phyloP scores from a whole-genome alignment of 2,113 vertebrate species.

The Anoura caudifer region DNA sequence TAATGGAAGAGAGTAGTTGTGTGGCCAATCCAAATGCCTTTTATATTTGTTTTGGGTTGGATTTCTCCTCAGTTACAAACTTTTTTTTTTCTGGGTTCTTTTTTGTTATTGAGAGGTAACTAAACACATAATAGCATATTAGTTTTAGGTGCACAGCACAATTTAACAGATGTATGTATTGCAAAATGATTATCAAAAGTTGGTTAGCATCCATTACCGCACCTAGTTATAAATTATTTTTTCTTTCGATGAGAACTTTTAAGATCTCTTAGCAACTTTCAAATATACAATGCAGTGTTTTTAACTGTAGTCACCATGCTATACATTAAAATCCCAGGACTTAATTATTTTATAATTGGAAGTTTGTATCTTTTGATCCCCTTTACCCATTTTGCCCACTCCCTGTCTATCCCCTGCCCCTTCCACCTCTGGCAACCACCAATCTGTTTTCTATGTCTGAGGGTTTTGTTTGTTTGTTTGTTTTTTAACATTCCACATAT shows the following conservation, averaged over 20 bases:
- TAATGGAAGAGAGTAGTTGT: background rate
- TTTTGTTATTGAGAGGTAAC: background rate
- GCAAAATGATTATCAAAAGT: background rate
- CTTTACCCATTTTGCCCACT: background rate
- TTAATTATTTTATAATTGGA: background rate
- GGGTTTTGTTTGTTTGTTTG: background rate
- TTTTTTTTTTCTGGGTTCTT: background rate
- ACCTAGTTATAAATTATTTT: background rate
- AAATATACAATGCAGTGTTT: background rate
- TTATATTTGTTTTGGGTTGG: background rate
- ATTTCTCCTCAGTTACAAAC: background rate
- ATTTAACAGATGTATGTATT: background rate
- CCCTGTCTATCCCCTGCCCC: too few relatives aligned
- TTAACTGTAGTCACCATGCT: background rate
- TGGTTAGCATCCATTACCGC: background rate
- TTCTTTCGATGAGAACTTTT: background rate
- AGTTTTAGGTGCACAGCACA: background rate
- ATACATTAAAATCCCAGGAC: background rate
- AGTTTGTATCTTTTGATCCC: background rate
- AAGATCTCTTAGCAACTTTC: background rate
- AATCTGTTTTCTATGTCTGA: background rate
- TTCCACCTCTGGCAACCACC: background rate
- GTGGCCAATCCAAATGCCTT: background rate
- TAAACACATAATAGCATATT: background rate
- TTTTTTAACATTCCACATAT: background rate